Percentiles rank a stretch among this genome's conserved stretches.
Conservation (phyloP, 2,797 vertebrate genomes). For the Cossypha dichroa region DNA sequence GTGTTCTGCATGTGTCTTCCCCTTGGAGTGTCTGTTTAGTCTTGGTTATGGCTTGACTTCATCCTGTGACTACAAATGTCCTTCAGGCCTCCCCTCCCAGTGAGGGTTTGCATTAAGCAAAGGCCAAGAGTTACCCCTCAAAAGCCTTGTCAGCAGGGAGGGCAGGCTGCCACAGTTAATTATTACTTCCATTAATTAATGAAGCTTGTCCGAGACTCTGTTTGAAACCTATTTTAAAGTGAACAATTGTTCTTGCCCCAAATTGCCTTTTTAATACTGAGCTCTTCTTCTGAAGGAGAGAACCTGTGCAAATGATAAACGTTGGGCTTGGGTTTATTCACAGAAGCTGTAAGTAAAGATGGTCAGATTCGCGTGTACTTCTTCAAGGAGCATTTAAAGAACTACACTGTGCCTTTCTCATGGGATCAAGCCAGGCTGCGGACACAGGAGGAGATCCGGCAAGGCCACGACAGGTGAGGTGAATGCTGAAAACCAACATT, state of each 20-base stretch:
- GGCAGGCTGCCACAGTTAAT: background rate
- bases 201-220: background rate
- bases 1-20: background rate
- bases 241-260: background rate
- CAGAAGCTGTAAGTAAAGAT: constrained; percentile 86
- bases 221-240: background rate
- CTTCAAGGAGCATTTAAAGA: constrained; percentile 78
- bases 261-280: background rate
- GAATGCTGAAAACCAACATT: background rate
- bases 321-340: background rate
- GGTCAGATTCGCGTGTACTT: constrained; percentile 90
- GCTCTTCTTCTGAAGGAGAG: background rate
- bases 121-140: background rate
- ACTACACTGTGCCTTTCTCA: constrained; percentile 80
- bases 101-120: background rate
- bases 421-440: constrained; percentile 83
- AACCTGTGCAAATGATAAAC: background rate
- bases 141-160: background rate
- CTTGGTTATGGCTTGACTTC: background rate
- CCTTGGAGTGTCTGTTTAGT: background rate
- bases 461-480: constrained; percentile 48
- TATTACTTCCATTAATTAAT: background rate
- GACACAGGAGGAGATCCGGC: constrained; percentile 80
- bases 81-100: background rate
- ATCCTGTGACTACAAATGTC: background rate